phyloP scores from a whole-genome alignment of 2,113 vertebrate species.

The Nibea coibor region DNA sequence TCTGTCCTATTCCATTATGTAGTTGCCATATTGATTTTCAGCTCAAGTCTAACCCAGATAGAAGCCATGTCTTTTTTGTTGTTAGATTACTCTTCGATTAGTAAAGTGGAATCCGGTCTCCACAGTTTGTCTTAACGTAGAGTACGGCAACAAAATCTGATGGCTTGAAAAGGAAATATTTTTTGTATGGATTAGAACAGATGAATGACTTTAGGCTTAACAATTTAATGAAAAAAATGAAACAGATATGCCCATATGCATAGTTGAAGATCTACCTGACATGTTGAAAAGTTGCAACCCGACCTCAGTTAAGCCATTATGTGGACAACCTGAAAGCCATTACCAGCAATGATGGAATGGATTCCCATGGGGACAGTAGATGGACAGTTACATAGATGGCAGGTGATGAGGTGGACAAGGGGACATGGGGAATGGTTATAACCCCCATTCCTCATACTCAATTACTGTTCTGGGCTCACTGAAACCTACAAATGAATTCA shows the following conservation, averaged over 20 bases:
- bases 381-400: conserved; percentile 75
- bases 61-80: conserved; percentile 32
- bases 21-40: conserved; percentile 61
- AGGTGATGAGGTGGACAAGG: conserved; percentile 75
- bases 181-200: neutral
- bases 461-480: conserved; percentile 53
- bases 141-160: neutral
- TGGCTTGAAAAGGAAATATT: neutral
- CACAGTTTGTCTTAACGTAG: neutral
- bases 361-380: conserved; percentile 69
- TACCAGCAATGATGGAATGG: conserved; percentile 72
- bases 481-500: conserved; percentile 72
- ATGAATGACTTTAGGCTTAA: neutral
- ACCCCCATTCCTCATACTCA: conserved; percentile 62
- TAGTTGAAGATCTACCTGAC: conserved; percentile 37
- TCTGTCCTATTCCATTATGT: conserved; percentile 57
- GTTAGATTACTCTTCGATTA: conserved; percentile 46
- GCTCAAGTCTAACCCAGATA: conserved; percentile 52
- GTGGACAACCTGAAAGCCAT: conserved; percentile 71
- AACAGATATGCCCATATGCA: conserved; percentile 13
- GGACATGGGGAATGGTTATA: conserved; percentile 72
- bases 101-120: conserved; percentile 16
- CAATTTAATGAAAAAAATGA: neutral
- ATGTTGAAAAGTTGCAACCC: conserved; percentile 39
- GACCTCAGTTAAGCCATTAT: conserved; percentile 70